Evolutionary conservation across 2,113 vertebrate species (phyloP), one percentile per base, ranked within the genome.

Genomic region (Ammodytes dubius): DNA sequence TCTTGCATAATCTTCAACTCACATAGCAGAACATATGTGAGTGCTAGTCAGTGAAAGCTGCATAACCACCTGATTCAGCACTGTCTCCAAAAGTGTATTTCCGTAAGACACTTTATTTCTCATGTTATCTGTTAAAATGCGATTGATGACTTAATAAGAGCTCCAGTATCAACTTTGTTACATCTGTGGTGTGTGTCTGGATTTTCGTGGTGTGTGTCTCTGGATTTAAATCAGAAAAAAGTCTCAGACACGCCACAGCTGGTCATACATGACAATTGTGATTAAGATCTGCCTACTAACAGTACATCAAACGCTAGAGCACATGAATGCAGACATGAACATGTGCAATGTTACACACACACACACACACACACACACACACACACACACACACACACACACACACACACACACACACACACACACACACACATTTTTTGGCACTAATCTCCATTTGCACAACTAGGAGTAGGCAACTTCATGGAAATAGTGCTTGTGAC

Each of bases 171-270:
- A 3, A 39, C 7, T 42, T 71, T 71, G 15, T 72, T 40, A 10
- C 7, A n/a, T 19, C 6, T 10, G 15, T 59, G 54, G 59, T 71
- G 60, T 58, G 66, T 70, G 54, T 83, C 74, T 78, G 56, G 67
- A 56, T 85, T 86, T 83, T 80, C 27, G 15, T 59, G 54, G 59
- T 71, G 60, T 58, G 66, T 70, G 54, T 83, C 74, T 78, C 27
- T 27, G 56, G 67, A 56, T 85, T 86, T 83, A 79, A 77, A 70
- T 82, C 77, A 71, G 57, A 50, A 13, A 27, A n/a, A 76, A 60
- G 77, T 87, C 81, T 78, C 65, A 83, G 75, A 85, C 84, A 63
- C 37, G 77, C 39, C 82, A 88, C 80, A 89, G 89, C 81, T 91
- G 74, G 27, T 63, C 79, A 77, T 63, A 77, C 72, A 47, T 27